These are phyloP conservation scores for Netelia virgata DNA, from an alignment of 2,888 invertebrate genomes.

Conservation along the genomic window DNA sequence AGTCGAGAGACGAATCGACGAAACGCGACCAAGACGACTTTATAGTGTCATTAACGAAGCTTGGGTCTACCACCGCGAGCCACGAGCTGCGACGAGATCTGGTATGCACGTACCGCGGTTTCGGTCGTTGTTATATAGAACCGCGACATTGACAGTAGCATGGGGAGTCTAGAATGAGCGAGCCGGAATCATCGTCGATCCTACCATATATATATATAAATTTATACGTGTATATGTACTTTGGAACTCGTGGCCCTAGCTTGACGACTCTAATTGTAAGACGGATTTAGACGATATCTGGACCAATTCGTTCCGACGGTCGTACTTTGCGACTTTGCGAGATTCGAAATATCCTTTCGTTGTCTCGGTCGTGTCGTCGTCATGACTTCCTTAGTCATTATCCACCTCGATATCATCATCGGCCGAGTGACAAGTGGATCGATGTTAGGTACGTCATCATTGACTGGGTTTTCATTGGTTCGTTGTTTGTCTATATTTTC, in stretches of 20 bases:
- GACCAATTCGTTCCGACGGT: constrained; percentile 75
- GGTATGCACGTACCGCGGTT: not conserved
- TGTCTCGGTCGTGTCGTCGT: not conserved
- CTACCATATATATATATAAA: constrained; percentile 3
- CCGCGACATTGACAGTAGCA: constrained; percentile 59
- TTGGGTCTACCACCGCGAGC: not conserved
- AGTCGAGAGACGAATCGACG: constrained; percentile 44
- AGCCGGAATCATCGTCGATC: constrained; percentile 39
- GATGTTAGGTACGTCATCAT: not conserved
- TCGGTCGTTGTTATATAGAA: constrained; percentile 26
- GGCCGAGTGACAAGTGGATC: not conserved
- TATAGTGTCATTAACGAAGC: not conserved
- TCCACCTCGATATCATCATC: constrained; percentile 15
- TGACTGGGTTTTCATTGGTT: not conserved
- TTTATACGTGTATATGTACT: constrained; percentile 19
- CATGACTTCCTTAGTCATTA: constrained; percentile 13
- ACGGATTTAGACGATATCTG: constrained; percentile 82
- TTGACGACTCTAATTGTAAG: constrained; percentile 53
- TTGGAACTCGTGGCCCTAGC: constrained; percentile 27
- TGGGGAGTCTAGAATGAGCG: constrained; percentile 47
- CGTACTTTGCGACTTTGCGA: constrained; percentile 46
- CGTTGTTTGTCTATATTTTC: no score
- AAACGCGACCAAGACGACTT: constrained; percentile 35
- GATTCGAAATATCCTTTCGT: constrained; percentile 41
- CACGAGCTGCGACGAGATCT: not conserved